Percentiles rank a stretch among this genome's conserved stretches.
phyloP scores from a whole-genome alignment of 2,797 vertebrate species.

The Chelidonichthys spinosus region DNA sequence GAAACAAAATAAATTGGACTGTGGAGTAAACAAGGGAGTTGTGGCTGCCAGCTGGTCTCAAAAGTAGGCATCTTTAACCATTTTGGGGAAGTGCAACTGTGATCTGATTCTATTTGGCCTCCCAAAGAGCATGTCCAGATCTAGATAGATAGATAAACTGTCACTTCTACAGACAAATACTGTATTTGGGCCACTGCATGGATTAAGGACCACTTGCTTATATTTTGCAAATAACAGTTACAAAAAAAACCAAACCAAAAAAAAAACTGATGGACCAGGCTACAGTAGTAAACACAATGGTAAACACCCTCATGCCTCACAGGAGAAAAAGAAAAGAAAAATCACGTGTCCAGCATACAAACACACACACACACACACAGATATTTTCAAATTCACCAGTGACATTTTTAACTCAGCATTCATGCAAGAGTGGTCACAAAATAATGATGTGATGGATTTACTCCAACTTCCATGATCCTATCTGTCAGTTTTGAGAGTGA shows the following conservation, averaged over 20 bases:
- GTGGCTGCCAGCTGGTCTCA: background rate
- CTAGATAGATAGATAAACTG: background rate
- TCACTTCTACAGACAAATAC: conserved; percentile 43
- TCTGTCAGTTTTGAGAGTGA: background rate
- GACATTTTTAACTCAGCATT: conserved; percentile 73
- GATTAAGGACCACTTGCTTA: conserved; percentile 62
- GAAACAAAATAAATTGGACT: background rate
- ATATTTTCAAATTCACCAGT: conserved; percentile 72
- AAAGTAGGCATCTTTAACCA: background rate
- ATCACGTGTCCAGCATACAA: conserved; percentile 59
- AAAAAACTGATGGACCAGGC: conserved; percentile 61
- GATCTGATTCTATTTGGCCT: conserved; percentile 20
- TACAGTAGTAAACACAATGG: conserved; percentile 67
- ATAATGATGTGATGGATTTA: background rate
- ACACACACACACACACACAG: conserved; percentile 38
- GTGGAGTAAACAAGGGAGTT: background rate
- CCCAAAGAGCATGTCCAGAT: conserved; percentile 9
- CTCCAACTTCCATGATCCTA: background rate
- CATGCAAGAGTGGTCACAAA: conserved; percentile 61
- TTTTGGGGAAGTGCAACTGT: conserved; percentile 23
- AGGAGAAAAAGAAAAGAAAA: conserved; percentile 27
- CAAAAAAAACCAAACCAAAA: conserved; percentile 12
- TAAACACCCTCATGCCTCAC: conserved; percentile 82
- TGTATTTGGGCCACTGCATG: conserved; percentile 36
- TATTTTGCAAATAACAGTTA: conserved; percentile 41